A percentile compares a stretch with the other conserved stretches of the same genome.
phyloP scores from a whole-genome alignment of 2,888 invertebrate species.

The Rotaria sp. region DNA sequence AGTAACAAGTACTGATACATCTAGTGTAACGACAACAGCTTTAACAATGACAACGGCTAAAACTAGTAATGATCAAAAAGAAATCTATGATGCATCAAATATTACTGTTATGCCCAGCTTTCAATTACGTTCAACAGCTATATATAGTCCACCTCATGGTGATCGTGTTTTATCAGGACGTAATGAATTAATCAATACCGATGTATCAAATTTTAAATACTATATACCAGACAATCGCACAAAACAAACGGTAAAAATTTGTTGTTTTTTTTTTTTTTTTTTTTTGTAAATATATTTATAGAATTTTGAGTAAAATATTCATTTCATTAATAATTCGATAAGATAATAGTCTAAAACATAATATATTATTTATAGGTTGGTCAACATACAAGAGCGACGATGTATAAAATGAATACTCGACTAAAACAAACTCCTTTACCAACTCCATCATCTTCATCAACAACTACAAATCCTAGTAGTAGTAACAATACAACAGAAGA shows the following conservation, averaged over 20 bases:
- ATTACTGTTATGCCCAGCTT: not conserved
- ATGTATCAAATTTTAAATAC: not conserved
- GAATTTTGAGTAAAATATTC: too few relatives aligned
- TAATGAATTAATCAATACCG: not conserved
- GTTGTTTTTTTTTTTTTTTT: too few relatives aligned
- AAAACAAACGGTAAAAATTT: not conserved
- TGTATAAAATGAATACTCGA: constrained; percentile 5
- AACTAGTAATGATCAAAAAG: not conserved
- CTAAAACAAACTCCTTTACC: not conserved
- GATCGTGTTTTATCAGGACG: not conserved
- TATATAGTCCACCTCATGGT: not conserved
- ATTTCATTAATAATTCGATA: too few relatives aligned
- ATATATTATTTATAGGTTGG: not conserved
- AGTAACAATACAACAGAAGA: not conserved
- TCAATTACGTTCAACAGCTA: not conserved
- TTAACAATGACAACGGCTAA: not conserved
- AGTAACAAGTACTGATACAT: not conserved
- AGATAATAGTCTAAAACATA: too few relatives aligned
- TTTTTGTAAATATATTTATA: too few relatives aligned
- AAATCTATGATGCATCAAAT: not conserved
- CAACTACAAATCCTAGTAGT: not conserved
- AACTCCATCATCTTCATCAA: not conserved
- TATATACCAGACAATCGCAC: not conserved
- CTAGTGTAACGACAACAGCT: not conserved
- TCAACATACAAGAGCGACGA: not conserved